These are phyloP conservation scores for Sebastes minor DNA, from an alignment of 2,797 vertebrate species.

Conservation along the genomic window DNA sequence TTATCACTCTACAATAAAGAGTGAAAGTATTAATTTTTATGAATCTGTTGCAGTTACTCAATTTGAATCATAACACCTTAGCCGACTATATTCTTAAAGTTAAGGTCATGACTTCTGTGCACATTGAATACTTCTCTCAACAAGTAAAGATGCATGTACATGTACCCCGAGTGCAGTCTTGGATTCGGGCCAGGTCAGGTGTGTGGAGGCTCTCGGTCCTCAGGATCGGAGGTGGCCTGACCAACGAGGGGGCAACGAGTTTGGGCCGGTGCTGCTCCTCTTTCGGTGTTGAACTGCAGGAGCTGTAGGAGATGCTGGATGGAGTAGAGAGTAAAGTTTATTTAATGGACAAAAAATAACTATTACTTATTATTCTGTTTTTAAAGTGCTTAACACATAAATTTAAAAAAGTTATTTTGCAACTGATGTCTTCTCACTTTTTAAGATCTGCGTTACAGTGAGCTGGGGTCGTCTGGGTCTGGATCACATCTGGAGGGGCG, in stretches of 20 bases:
- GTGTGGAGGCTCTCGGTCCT: conserved; percentile 20
- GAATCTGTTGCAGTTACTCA: not conserved
- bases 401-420: not conserved
- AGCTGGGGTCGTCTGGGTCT: not conserved
- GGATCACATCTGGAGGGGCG: conserved; percentile 24
- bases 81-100: not conserved
- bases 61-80: not conserved
- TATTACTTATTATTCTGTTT: not conserved
- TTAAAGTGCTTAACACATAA: not conserved
- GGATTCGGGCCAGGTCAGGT: conserved; percentile 17
- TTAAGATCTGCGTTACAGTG: not conserved
- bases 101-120: not conserved
- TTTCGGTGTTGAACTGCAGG: not conserved
- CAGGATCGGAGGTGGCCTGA: not conserved
- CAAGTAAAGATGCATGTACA: not conserved
- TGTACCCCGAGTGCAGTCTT: conserved; percentile 55
- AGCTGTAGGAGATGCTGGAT: not conserved
- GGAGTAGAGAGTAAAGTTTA: not conserved
- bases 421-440: conserved; percentile 22
- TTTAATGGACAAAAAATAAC: not conserved
- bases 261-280: not conserved
- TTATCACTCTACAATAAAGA: not conserved
- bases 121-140: not conserved
- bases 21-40: not conserved
- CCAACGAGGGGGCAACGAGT: not conserved